phyloP scores from a whole-genome alignment of 2,113 vertebrate genomes.

The Psophia crepitans region DNA sequence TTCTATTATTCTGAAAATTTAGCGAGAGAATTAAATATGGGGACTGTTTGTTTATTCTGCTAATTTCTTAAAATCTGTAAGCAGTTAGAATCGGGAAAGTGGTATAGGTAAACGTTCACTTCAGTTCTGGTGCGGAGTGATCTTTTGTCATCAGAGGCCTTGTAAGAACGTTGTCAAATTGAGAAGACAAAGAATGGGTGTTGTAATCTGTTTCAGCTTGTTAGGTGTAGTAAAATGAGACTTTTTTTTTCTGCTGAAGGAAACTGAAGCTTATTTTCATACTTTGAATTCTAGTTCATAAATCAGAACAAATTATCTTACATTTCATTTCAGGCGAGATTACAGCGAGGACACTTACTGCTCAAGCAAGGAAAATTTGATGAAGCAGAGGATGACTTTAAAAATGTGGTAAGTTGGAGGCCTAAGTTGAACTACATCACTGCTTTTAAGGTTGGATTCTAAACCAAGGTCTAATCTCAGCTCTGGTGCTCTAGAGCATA shows the following conservation, averaged over 20 bases:
- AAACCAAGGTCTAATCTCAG: background rate
- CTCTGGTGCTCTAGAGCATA: background rate
- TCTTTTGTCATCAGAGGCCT: background rate
- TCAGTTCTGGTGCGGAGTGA: background rate
- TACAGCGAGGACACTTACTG: conserved; percentile 92
- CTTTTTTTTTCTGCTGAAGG: background rate
- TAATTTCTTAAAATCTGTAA: background rate
- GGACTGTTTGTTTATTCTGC: background rate
- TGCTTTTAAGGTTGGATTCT: background rate
- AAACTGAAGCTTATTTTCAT: background rate
- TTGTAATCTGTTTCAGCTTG: background rate
- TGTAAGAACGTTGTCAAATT: background rate
- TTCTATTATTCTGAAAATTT: background rate
- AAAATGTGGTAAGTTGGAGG: conserved; percentile 87
- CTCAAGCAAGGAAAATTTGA: conserved; percentile 94
- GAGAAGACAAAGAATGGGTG: background rate
- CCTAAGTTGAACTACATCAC: background rate
- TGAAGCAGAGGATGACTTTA: conserved; percentile 94
- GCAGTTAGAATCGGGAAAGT: background rate
- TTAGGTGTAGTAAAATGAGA: background rate
- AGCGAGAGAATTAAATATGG: background rate
- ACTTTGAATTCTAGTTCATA: background rate
- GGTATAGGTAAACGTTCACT: background rate
- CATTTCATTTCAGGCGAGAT: conserved; percentile 81
- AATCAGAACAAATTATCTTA: background rate